Percentiles rank a stretch among this genome's conserved stretches.
Evolutionary conservation across 2,888 invertebrate species (phyloP).

Genomic region (Diogma glabrata): DNA sequence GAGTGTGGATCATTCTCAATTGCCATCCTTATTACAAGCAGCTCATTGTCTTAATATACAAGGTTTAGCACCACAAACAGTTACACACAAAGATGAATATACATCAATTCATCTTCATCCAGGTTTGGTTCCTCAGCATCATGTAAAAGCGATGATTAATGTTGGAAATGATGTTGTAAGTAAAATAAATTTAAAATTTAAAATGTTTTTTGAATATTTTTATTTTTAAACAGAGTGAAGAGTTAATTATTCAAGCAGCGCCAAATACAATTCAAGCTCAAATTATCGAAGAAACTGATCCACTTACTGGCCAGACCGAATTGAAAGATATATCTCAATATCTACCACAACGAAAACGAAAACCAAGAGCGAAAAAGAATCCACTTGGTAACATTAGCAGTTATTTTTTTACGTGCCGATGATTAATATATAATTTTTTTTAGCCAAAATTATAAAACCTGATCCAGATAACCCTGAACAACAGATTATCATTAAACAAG

Average conservation of each 20-base stretch:
- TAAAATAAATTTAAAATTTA: background rate
- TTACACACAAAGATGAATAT: conserved; percentile 35
- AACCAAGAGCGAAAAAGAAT: no score
- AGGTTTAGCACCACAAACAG: conserved; percentile 43
- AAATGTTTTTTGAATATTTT: background rate
- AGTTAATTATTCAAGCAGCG: conserved; percentile 20
- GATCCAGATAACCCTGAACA: background rate
- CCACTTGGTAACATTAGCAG: background rate
- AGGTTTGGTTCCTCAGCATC: conserved; percentile 35
- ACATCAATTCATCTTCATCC: conserved; percentile 37
- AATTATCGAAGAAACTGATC: conserved; percentile 31
- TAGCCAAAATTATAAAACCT: conserved; percentile 11
- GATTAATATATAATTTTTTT: background rate
- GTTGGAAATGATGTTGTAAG: conserved; percentile 19
- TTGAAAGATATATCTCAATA: conserved; percentile 39
- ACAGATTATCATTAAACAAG: conserved; percentile 1
- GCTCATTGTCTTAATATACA: conserved; percentile 50
- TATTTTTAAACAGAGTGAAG: conserved; percentile 16
- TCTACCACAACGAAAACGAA: conserved; percentile 41
- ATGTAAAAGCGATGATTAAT: conserved; percentile 28
- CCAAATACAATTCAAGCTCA: conserved; percentile 36
- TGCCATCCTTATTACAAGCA: conserved; percentile 48
- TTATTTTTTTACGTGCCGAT: background rate
- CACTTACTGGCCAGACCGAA: conserved; percentile 34
- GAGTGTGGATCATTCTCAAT: conserved; percentile 47